phyloP scores from a whole-genome alignment of 1,140 invertebrate species.

The Neomicropteryx cornuta region DNA sequence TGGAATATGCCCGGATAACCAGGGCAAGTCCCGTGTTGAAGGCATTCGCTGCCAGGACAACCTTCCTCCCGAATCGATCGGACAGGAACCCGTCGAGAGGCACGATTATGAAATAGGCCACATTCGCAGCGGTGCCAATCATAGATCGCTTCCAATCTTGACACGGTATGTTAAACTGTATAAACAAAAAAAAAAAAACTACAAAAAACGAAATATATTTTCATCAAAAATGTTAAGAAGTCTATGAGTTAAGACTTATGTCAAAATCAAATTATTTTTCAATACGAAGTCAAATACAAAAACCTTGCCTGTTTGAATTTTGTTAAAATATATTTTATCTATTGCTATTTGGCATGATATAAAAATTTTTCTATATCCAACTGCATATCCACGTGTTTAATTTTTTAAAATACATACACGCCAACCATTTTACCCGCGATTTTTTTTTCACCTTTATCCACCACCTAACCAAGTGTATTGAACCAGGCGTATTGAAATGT shows the following conservation, averaged over 20 bases:
- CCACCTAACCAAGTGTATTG: too few relatives aligned
- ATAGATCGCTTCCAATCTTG: slow-evolving; percentile 50
- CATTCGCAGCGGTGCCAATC: slow-evolving; percentile 50
- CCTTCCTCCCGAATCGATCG: slow-evolving; percentile 42
- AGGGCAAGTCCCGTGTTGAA: slow-evolving; percentile 39
- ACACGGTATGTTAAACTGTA: slow-evolving; percentile 13
- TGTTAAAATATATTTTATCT: too few relatives aligned
- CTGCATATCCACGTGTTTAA: background rate
- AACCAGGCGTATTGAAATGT: too few relatives aligned
- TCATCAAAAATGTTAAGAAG: background rate
- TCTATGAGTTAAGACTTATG: background rate
- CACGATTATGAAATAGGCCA: slow-evolving; percentile 48
- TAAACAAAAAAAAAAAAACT: slow-evolving; percentile 3
- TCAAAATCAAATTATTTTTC: background rate
- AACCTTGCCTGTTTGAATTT: background rate
- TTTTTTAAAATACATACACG: too few relatives aligned
- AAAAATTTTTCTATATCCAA: too few relatives aligned
- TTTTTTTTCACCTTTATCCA: too few relatives aligned
- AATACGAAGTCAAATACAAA: background rate
- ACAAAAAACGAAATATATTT: background rate
- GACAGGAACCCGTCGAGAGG: slow-evolving; percentile 47
- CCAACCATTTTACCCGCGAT: too few relatives aligned
- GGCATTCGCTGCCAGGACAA: slow-evolving; percentile 38
- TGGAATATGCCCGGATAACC: slow-evolving; percentile 43
- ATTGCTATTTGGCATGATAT: too few relatives aligned